A percentile compares a stretch with the other conserved stretches of the same genome.
Conservation (phyloP, 1,140 invertebrate genomes). For the Lethocerus indicus region DNA sequence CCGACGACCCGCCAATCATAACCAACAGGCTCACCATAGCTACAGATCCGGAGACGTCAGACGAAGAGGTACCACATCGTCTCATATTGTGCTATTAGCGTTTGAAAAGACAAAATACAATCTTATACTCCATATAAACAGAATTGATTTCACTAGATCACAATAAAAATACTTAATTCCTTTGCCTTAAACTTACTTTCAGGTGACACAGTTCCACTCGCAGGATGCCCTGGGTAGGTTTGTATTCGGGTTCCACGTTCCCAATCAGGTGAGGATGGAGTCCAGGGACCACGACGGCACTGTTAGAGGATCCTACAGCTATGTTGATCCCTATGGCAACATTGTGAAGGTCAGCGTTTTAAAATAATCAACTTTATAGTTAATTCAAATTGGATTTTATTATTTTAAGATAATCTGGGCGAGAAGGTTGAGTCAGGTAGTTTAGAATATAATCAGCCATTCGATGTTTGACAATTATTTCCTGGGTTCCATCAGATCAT, state of each 20-base stretch:
- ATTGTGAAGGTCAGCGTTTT: conserved; percentile 20
- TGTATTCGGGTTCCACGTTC: conserved; percentile 18
- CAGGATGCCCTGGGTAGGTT: conserved; percentile 17
- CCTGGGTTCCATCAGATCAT: not conserved
- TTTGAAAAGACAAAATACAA: no score
- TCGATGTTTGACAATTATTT: not conserved
- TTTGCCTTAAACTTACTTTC: no score
- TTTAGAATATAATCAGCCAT: no score
- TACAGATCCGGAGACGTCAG: no score
- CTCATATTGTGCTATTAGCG: no score
- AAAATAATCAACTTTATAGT: not conserved
- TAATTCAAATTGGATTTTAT: no score
- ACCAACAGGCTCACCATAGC: no score
- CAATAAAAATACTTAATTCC: no score
- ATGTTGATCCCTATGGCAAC: conserved; percentile 23
- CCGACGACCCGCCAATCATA: no score
- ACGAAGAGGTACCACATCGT: no score
- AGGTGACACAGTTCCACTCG: conserved; percentile 11
- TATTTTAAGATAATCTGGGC: not conserved
- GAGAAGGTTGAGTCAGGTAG: not conserved
- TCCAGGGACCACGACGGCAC: conserved; percentile 21
- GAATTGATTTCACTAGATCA: no score
- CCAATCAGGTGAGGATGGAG: conserved; percentile 20
- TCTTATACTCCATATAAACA: no score
- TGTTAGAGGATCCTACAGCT: conserved; percentile 24